Percentiles rank a stretch among this genome's conserved stretches.
These are phyloP conservation scores for Penaeus japonicus DNA, from an alignment of 1,140 invertebrate species.

Conservation along the genomic window DNA sequence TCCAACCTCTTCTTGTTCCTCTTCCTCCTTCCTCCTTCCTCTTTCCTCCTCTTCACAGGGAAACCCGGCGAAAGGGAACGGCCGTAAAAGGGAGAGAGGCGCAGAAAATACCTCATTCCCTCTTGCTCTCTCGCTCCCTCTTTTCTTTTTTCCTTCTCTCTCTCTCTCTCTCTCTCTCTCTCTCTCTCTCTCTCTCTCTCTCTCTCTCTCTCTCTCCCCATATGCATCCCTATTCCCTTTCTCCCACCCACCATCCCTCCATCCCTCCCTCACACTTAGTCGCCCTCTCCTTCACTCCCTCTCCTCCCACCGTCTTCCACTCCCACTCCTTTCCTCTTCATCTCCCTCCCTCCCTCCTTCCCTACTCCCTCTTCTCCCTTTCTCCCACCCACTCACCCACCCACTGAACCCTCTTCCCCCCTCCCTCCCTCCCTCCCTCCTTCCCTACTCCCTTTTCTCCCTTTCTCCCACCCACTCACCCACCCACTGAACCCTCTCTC, in stretches of 20 bases:
- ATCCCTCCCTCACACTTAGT: background rate
- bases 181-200: slow-evolving; percentile 3
- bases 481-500: too few relatives aligned
- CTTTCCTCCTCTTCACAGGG: background rate
- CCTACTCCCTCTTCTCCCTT: background rate
- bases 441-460: too few relatives aligned
- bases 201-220: background rate
- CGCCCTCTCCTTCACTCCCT: too few relatives aligned
- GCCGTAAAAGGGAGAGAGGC: background rate
- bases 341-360: background rate
- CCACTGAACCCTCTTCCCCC: background rate
- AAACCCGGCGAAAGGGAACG: background rate
- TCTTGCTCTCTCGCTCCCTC: background rate
- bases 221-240: too few relatives aligned
- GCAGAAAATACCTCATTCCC: background rate
- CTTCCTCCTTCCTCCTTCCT: background rate
- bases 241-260: too few relatives aligned
- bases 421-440: background rate
- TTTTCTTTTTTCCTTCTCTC: background rate
- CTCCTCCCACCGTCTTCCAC: background rate
- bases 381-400: too few relatives aligned
- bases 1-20: background rate
- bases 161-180: background rate
- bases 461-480: too few relatives aligned
- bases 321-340: background rate